These are phyloP conservation scores for Malthinus flaveolus DNA, from an alignment of 2,888 invertebrate genomes.

Conservation along the genomic window DNA sequence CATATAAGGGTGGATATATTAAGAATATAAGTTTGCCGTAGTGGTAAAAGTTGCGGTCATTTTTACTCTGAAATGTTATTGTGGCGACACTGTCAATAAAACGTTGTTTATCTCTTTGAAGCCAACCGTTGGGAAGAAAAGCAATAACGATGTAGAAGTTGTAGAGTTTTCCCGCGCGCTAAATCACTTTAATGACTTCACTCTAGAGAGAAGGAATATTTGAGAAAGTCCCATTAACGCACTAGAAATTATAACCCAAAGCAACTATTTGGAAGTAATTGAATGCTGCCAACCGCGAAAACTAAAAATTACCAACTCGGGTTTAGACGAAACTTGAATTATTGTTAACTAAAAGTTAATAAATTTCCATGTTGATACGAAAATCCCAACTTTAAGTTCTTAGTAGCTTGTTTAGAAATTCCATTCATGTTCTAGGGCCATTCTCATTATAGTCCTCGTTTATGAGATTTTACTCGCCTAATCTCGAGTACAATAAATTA, in stretches of 20 bases:
- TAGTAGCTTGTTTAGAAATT: constrained; percentile 26
- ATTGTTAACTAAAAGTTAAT: constrained; percentile 4
- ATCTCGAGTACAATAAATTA: constrained; percentile 22
- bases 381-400: constrained; percentile 8
- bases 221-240: constrained; percentile 25
- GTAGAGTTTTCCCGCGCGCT: constrained; percentile 34
- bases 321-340: background rate
- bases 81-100: constrained; percentile 35
- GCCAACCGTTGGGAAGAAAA: constrained; percentile 25
- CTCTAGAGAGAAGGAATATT: constrained; percentile 29
- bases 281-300: constrained; percentile 22
- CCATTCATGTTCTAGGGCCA: constrained; percentile 26
- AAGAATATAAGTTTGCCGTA: constrained; percentile 6
- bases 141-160: constrained; percentile 35
- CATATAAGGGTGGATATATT: background rate
- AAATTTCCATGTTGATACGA: constrained; percentile 1
- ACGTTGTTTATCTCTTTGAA: constrained; percentile 32
- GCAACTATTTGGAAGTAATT: constrained; percentile 27
- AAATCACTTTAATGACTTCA: constrained; percentile 45
- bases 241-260: constrained; percentile 23
- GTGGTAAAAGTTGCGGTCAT: constrained; percentile 18
- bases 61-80: constrained; percentile 22
- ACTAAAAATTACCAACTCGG: constrained; percentile 23
- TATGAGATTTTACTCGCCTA: constrained; percentile 18
- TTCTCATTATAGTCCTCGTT: constrained; percentile 23